phyloP scores from a whole-genome alignment of 2,113 vertebrate species.

The Callorhinus ursinus region DNA sequence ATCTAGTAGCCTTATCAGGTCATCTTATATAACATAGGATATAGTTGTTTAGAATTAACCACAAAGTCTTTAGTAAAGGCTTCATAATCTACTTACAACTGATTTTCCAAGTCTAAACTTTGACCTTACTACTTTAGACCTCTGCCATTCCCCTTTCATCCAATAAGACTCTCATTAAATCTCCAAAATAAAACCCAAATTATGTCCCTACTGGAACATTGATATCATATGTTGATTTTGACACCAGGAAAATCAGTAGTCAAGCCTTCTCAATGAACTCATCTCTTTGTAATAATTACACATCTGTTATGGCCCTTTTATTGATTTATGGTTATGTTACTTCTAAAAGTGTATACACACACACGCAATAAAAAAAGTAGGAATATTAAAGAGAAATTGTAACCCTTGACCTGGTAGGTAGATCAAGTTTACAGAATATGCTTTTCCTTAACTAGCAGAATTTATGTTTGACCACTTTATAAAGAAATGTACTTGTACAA shows the following conservation, averaged over 20 bases:
- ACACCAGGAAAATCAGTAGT: neutral
- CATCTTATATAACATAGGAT: neutral
- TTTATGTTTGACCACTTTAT: neutral
- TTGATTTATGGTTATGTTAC: neutral
- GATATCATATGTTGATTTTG: neutral
- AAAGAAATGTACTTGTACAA: neutral
- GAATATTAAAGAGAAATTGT: neutral
- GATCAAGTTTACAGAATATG: neutral
- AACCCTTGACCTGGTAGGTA: neutral
- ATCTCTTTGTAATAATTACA: neutral
- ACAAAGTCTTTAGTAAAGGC: neutral
- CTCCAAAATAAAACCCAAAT: neutral
- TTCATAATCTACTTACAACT: neutral
- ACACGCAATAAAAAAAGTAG: neutral
- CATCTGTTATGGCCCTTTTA: neutral
- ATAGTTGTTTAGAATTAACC: neutral
- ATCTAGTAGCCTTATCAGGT: neutral
- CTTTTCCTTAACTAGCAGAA: neutral
- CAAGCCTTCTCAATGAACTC: neutral
- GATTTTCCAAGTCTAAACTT: neutral
- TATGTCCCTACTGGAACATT: neutral
- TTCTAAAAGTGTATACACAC: neutral
- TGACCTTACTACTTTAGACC: neutral
- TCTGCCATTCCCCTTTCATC: neutral
- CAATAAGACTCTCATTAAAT: neutral